phyloP scores from a whole-genome alignment of 2,888 invertebrate genomes.

The Caenorhabditis sp. region DNA sequence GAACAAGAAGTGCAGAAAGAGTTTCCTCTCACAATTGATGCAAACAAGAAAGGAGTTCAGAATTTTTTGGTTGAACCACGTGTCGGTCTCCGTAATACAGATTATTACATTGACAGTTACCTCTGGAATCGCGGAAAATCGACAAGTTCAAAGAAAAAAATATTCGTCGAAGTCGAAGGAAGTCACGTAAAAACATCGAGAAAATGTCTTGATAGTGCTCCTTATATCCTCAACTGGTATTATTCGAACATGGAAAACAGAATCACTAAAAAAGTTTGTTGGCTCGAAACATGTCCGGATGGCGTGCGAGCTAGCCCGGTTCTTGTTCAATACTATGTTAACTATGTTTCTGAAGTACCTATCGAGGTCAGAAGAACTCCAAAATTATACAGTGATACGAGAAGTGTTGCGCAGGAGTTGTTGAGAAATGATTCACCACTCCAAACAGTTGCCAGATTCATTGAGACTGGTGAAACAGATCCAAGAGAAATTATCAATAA shows the following conservation, averaged over 20 bases:
- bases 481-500: constrained; percentile 38
- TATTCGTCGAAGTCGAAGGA: constrained; percentile 33
- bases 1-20: constrained; percentile 36
- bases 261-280: constrained; percentile 35
- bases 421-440: constrained; percentile 31
- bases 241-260: constrained; percentile 44
- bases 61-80: constrained; percentile 39
- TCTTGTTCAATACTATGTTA: constrained; percentile 34
- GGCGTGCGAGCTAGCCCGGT: constrained; percentile 27
- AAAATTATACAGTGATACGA: constrained; percentile 33
- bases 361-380: constrained; percentile 35
- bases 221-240: constrained; percentile 37
- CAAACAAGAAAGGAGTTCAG: constrained; percentile 15
- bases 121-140: constrained; percentile 41
- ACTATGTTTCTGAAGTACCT: constrained; percentile 18
- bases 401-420: constrained; percentile 28
- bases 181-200: constrained; percentile 36
- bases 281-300: constrained; percentile 24
- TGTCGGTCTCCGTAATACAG: constrained; percentile 31
- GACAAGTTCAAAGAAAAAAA: constrained; percentile 38
- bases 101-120: constrained; percentile 39
- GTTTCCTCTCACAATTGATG: constrained; percentile 34
- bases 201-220: constrained; percentile 12
- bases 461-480: constrained; percentile 39
- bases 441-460: constrained; percentile 30